phyloP scores from a whole-genome alignment of 2,888 invertebrate genomes.

The Conchocele bisecta region DNA sequence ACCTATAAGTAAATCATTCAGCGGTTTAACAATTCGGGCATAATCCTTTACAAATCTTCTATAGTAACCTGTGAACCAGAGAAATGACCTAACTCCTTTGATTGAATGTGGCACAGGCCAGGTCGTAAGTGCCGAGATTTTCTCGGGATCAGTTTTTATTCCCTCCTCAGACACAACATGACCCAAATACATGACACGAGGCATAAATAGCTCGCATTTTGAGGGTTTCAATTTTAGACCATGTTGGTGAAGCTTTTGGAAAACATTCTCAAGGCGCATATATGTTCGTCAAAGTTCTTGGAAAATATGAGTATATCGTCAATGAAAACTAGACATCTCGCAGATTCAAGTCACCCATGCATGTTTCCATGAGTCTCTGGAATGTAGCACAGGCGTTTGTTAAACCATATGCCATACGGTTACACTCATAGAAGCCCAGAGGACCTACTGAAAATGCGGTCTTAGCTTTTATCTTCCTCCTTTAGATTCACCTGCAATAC shows the following conservation, averaged over 20 bases:
- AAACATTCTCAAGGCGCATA: no score
- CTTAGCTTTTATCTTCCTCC: no score
- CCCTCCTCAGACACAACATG: no score
- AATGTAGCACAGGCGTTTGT: no score
- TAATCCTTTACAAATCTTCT: slow-evolving; percentile 12
- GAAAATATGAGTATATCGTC: slow-evolving; percentile 38
- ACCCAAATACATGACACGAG: no score
- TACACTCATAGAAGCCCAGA: slow-evolving; percentile 45
- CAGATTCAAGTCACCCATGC: slow-evolving; percentile 34
- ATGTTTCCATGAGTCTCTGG: slow-evolving; percentile 37
- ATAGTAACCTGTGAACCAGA: neutral
- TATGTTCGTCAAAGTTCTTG: no score
- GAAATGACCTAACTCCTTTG: neutral
- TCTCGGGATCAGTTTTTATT: no score
- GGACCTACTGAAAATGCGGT: slow-evolving; percentile 46
- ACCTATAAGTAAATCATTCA: slow-evolving; percentile 7
- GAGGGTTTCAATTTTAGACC: no score
- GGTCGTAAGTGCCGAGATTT: neutral
- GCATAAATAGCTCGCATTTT: no score
- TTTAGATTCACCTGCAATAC: no score
- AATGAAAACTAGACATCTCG: slow-evolving; percentile 41
- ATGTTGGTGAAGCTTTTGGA: no score
- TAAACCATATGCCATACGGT: slow-evolving; percentile 49
- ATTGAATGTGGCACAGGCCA: neutral
- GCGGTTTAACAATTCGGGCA: neutral